Evolutionary conservation across 2,888 invertebrate species (phyloP).

Genomic region (Corythucha ciliata): DNA sequence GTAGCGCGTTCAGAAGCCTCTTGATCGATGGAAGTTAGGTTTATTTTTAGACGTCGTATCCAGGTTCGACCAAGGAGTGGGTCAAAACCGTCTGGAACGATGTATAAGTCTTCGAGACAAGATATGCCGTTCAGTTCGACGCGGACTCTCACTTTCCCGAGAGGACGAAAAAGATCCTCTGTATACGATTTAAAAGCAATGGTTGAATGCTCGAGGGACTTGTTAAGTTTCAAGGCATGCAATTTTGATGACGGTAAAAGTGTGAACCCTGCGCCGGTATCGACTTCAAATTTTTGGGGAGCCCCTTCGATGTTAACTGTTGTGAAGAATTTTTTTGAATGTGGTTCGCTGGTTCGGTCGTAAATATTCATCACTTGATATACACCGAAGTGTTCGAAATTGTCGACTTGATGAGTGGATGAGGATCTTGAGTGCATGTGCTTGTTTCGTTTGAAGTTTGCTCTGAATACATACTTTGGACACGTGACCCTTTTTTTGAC

Average conservation of each 20-base stretch:
- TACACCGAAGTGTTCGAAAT: no score
- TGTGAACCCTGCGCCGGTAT: conserved; percentile 2
- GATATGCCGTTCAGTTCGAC: not conserved
- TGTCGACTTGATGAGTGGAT: no score
- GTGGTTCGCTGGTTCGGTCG: not conserved
- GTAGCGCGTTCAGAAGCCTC: not conserved
- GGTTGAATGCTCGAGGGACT: not conserved
- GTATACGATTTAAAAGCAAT: conserved; percentile 6
- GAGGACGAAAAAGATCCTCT: not conserved
- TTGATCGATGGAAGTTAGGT: not conserved
- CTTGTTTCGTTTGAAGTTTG: conserved; percentile 9
- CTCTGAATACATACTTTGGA: conserved; percentile 19
- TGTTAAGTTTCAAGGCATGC: not conserved
- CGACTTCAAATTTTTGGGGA: conserved; percentile 8
- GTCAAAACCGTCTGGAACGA: conserved; percentile 9
- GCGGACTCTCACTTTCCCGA: conserved; percentile 3
- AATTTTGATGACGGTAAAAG: not conserved
- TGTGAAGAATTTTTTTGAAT: not conserved
- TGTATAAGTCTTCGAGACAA: not conserved
- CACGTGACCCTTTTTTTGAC: conserved; percentile 18
- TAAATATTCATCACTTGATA: conserved; percentile 3
- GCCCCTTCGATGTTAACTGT: conserved; percentile 1
- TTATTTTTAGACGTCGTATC: conserved; percentile 3
- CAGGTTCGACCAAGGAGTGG: conserved; percentile 4
- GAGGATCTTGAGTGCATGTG: conserved; percentile 9